Evolutionary conservation across 2,113 vertebrate species (phyloP).

Genomic region (Bos indicus): DNA sequence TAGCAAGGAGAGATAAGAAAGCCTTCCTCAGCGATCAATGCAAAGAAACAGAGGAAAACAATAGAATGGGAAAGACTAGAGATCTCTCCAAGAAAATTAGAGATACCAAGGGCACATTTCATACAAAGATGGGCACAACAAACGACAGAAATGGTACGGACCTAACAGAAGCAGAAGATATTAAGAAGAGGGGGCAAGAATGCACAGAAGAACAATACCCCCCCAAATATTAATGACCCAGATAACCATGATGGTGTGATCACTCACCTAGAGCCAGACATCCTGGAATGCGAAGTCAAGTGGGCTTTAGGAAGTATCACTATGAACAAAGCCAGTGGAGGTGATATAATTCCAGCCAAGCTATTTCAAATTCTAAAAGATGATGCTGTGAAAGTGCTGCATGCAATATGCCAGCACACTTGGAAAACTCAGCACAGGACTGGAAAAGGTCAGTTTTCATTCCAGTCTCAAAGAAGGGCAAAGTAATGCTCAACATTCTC

Average conservation of each 20-base stretch:
- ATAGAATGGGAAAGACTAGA: not conserved
- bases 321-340: not conserved
- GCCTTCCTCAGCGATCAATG: not conserved
- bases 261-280: not conserved
- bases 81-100: not conserved
- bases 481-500: not conserved
- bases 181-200: not conserved
- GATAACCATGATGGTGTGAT: not conserved
- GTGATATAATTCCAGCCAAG: not conserved
- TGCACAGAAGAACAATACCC: not conserved
- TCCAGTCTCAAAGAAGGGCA: not conserved
- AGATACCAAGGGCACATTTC: not conserved
- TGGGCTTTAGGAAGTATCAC: not conserved
- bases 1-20: not conserved
- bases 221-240: not conserved
- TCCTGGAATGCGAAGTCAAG: not conserved
- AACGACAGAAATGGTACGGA: not conserved
- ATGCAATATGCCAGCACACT: not conserved
- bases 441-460: not conserved
- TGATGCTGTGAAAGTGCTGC: not conserved
- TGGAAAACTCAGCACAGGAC: not conserved
- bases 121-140: not conserved
- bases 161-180: not conserved
- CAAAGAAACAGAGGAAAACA: not conserved
- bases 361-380: not conserved